Percentiles rank a stretch among this genome's conserved stretches.
These are phyloP conservation scores for Hyperoodon ampullatus DNA, from an alignment of 2,113 vertebrate species.

Conservation along the genomic window DNA sequence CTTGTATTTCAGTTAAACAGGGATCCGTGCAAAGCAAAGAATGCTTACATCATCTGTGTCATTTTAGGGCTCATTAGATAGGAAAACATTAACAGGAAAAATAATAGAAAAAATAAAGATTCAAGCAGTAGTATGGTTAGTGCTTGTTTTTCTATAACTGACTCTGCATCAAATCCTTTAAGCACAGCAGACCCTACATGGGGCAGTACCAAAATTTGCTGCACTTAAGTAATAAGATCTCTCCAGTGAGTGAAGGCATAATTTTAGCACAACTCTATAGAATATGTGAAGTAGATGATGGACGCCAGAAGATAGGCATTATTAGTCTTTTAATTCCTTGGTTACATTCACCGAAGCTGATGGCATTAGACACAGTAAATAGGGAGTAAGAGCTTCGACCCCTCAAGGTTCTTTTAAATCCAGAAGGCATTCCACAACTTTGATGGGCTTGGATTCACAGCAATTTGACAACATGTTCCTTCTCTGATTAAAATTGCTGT, in stretches of 20 bases:
- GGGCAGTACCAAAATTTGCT: background rate
- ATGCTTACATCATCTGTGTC: background rate
- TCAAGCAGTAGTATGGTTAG: background rate
- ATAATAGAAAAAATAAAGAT: background rate
- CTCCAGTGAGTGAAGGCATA: background rate
- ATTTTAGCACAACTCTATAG: background rate
- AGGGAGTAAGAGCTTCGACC: slow-evolving; percentile 50
- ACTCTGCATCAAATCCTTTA: background rate
- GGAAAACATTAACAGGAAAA: background rate
- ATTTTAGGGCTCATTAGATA: background rate
- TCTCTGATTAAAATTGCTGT: slow-evolving; percentile 63
- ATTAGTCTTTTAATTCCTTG: slow-evolving; percentile 20
- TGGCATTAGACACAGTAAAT: slow-evolving; percentile 23
- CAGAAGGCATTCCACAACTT: slow-evolving; percentile 19
- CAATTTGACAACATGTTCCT: slow-evolving; percentile 50
- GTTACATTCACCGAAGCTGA: background rate
- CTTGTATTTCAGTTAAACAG: background rate
- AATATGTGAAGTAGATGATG: background rate
- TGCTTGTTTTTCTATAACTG: background rate
- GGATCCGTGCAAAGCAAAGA: background rate
- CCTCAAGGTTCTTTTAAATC: slow-evolving; percentile 58
- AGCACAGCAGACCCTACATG: background rate
- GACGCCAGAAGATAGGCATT: background rate
- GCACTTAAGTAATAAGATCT: background rate
- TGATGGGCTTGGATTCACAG: slow-evolving; percentile 43